Base-by-base conservation (phyloP, 1,140 invertebrate species). In the Danaus plexippus region DNA sequence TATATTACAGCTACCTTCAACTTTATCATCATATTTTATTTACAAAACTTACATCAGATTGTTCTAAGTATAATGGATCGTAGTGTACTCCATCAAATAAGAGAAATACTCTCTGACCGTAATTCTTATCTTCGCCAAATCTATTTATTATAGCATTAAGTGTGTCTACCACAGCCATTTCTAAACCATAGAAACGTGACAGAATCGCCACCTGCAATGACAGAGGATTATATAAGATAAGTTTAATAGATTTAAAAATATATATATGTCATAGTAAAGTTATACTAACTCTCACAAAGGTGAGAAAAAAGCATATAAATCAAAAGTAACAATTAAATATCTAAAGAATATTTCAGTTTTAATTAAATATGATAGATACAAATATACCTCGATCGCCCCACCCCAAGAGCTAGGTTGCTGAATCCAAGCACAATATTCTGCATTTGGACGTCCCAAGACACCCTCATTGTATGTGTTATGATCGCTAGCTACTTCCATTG, bases 71-170 rank as follows among this genome's bases (percentile, higher is more conserved):
- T 1, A 99, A 82, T 1, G 96, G 95, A 87, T 99, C 97, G 80
- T 98, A 98, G 87, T 98, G 97, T 58, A 98, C 96, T 13, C 97
- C 97, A 88, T 98, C 96, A 81, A 98, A 99, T 48, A 98, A 90
- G 2, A 99, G 88, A 75, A 98, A 95, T 9, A 97, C 94, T 74
- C 97, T 87, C 48, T 94, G 88, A 12, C 91, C 87, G 75, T 96
- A 98, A 69, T 94, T 91, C 73, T 94, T 92, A 87, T 98, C 96
- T 85, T 98, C 97, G 6, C 97, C 97, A 88, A 98, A 98, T 70
- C 94, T 91, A 79, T 97, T 97, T 41, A 98, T 94, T 57, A 95
- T 93, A 32, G 92, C 92, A 87, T 95, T 95, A 60, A 97, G 91
- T 43, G 95, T 97, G 78, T 98, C 95, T 4, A 98, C 93, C 8